phyloP scores from a whole-genome alignment of 30 jellyfish, hydroid and myxozoan genomes.

The Phacellophora camtschatica region DNA sequence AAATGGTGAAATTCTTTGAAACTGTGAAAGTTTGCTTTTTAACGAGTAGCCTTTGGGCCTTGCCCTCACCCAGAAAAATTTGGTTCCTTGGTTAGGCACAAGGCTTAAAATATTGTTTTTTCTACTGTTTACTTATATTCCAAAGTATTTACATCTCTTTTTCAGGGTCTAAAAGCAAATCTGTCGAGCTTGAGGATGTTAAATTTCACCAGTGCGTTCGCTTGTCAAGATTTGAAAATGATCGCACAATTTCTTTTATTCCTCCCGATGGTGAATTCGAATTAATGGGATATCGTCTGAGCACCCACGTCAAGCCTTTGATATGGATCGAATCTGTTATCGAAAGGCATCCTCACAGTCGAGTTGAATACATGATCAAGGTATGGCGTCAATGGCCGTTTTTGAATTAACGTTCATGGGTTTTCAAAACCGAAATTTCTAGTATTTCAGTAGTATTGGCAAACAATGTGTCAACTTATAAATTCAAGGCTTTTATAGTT shows the following conservation, averaged over 20 bases:
- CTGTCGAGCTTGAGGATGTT: slow-evolving; percentile 97
- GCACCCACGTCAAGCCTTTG: slow-evolving; percentile 95
- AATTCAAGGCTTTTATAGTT: too few species aligned
- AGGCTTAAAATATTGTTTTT: background rate
- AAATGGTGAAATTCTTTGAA: too few species aligned
- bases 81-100: too few species aligned
- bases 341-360: slow-evolving; percentile 92
- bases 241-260: slow-evolving; percentile 95
- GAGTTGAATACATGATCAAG: slow-evolving; percentile 98
- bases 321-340: slow-evolving; percentile 98
- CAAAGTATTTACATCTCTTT: background rate
- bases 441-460: too few species aligned
- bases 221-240: slow-evolving; percentile 94
- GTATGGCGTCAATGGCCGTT: too few species aligned
- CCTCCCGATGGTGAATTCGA: slow-evolving; percentile 99
- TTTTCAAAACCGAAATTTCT: too few species aligned
- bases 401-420: too few species aligned
- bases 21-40: too few species aligned
- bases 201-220: slow-evolving; percentile 99
- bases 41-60: too few species aligned
- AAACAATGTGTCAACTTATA: too few species aligned
- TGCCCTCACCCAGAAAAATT: too few species aligned
- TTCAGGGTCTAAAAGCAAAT: slow-evolving; percentile 93
- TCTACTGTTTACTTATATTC: background rate
- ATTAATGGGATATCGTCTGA: slow-evolving; percentile 92